phyloP scores from a whole-genome alignment of 2,113 vertebrate species.

The Pseudonaja textilis region DNA sequence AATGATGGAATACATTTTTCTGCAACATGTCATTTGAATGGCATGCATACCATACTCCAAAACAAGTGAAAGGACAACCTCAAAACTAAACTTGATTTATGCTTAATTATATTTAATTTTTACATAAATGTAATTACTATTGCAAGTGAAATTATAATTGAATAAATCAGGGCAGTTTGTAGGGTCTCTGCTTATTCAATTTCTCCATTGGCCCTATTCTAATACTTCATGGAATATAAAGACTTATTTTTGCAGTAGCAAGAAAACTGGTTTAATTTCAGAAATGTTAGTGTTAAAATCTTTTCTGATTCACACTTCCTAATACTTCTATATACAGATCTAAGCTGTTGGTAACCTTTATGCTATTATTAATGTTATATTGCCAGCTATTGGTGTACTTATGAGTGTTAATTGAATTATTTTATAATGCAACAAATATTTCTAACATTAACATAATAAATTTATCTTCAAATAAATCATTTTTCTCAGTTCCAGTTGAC shows the following conservation, averaged over 20 bases:
- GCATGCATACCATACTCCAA: background rate
- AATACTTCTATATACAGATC: background rate
- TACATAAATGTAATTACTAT: background rate
- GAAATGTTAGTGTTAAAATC: background rate
- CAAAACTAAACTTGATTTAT: background rate
- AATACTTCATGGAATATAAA: background rate
- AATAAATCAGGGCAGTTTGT: background rate
- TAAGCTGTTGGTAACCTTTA: background rate
- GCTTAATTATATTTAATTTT: background rate
- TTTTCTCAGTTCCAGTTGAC: constrained; percentile 87
- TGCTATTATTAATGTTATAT: background rate
- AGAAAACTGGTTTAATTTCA: background rate
- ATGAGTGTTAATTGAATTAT: background rate
- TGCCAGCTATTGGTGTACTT: background rate
- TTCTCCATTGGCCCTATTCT: background rate
- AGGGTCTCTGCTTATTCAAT: background rate
- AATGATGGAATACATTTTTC: background rate
- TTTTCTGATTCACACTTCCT: background rate
- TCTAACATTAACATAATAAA: background rate
- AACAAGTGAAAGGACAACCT: background rate
- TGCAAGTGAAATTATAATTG: background rate
- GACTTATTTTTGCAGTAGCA: background rate
- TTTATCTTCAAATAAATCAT: constrained; percentile 6
- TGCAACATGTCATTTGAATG: background rate
- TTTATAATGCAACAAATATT: background rate